phyloP scores from a whole-genome alignment of 2,888 invertebrate genomes.

The Ormyrus thymus region DNA sequence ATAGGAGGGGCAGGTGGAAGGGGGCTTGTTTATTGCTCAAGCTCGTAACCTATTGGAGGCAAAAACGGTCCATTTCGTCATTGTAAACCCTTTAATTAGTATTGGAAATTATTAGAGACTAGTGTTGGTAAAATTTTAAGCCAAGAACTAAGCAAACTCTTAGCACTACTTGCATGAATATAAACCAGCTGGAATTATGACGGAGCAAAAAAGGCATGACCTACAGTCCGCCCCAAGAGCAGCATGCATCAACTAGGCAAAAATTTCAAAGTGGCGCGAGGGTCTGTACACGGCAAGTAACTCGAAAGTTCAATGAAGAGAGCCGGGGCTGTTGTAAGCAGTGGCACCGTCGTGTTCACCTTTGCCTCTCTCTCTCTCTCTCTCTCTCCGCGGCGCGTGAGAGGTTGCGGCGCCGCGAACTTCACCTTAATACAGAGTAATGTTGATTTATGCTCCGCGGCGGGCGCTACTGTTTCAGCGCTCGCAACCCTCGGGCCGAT shows the following conservation, averaged over 20 bases:
- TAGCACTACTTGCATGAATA: too few relatives aligned
- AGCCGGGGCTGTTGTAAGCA: conserved; percentile 20
- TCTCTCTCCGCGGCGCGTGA: conserved; percentile 22
- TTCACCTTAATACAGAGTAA: conserved; percentile 74
- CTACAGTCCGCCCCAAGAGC: conserved; percentile 9
- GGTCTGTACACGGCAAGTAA: conserved; percentile 22
- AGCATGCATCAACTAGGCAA: conserved; percentile 41
- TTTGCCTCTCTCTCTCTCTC: conserved; percentile 37
- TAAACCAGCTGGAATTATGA: too few relatives aligned
- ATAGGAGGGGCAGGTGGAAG: conserved; percentile 32
- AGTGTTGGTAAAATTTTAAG: too few relatives aligned
- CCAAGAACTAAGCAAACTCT: too few relatives aligned
- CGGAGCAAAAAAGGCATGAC: not conserved
- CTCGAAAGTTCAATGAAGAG: conserved; percentile 53
- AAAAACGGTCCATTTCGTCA: too few relatives aligned
- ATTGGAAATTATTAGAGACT: too few relatives aligned
- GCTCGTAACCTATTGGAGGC: too few relatives aligned
- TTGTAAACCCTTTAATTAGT: too few relatives aligned
- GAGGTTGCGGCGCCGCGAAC: conserved; percentile 58
- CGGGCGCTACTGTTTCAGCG: conserved; percentile 59
- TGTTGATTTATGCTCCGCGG: conserved; percentile 70
- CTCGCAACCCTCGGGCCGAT: conserved; percentile 57
- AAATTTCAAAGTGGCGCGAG: conserved; percentile 40
- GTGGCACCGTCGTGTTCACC: conserved; percentile 30
- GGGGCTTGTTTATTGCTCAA: too few relatives aligned